A percentile compares a stretch with the other conserved stretches of the same genome.
Conservation (phyloP, 2,888 invertebrate species). For the Drosophila robusta region DNA sequence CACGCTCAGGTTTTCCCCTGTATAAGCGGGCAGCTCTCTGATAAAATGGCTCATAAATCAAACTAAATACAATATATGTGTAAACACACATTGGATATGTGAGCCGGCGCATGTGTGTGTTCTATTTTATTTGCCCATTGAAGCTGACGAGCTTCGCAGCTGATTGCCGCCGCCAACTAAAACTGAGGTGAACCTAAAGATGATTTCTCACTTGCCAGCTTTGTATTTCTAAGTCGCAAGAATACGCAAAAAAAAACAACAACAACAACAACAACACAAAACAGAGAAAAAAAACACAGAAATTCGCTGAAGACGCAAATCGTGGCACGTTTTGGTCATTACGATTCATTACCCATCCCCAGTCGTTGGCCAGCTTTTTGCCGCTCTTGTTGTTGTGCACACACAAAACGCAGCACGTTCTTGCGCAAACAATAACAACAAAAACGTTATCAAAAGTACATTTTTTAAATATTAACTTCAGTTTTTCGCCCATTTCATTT, state of each 20-base stretch:
- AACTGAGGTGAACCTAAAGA: constrained; percentile 22
- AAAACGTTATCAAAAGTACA: constrained; percentile 28
- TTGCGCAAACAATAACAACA: constrained; percentile 40
- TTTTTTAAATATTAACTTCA: constrained; percentile 37
- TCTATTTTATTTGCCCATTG: constrained; percentile 56
- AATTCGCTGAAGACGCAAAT: constrained; percentile 43
- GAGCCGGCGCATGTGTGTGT: constrained; percentile 19
- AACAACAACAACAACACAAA: constrained; percentile 22
- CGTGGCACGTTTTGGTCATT: constrained; percentile 76
- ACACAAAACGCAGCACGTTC: constrained; percentile 49
- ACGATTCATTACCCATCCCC: constrained; percentile 62
- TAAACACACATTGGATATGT: constrained; percentile 41
- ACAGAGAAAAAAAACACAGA: constrained; percentile 11
- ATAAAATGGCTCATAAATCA: constrained; percentile 76
- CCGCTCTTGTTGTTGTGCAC: constrained; percentile 15
- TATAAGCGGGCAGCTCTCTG: constrained; percentile 30
- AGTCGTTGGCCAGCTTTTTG: constrained; percentile 44
- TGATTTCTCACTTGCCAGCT: constrained; percentile 32
- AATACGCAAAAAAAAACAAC: constrained; percentile 23
- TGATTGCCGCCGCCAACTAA: constrained; percentile 34
- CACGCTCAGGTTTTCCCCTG: constrained; percentile 64
- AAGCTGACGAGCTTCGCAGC: constrained; percentile 39
- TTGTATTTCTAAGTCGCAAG: constrained; percentile 5
- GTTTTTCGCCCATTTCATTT: constrained; percentile 3
- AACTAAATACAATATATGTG: constrained; percentile 46